Percentiles rank a stretch among this genome's conserved stretches.
phyloP scores from a whole-genome alignment of 92 coral and sea anemone genomes.

The Virgularia gustaviana region DNA sequence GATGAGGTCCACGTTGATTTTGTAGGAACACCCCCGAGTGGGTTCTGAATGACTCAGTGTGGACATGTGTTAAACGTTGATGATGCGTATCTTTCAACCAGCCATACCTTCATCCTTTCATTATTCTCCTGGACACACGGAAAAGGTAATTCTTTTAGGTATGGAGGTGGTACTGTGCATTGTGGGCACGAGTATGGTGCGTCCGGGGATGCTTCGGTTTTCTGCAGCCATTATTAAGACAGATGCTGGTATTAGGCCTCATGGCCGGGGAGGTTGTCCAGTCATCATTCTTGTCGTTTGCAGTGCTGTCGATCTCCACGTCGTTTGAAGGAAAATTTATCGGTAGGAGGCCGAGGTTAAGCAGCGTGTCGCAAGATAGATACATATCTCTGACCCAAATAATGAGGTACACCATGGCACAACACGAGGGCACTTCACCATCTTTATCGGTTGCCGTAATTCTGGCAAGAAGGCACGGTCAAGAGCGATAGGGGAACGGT shows the following conservation, averaged over 20 bases:
- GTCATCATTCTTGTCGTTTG: too few species aligned
- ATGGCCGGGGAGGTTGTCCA: background rate
- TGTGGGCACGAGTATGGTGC: constrained; percentile 49
- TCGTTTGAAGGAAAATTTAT: too few species aligned
- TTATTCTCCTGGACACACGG: constrained; percentile 35
- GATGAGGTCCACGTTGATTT: constrained; percentile 56
- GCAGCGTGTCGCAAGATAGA: background rate
- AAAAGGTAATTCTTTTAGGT: constrained; percentile 36
- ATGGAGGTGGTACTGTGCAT: constrained; percentile 30
- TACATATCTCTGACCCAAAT: background rate
- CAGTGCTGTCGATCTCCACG: background rate
- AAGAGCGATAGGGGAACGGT: background rate
- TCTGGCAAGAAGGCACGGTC: background rate
- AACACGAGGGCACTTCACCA: background rate
- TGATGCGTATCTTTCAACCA: constrained; percentile 38
- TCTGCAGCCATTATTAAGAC: too few species aligned
- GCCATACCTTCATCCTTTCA: constrained; percentile 42
- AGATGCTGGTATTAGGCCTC: constrained; percentile 33
- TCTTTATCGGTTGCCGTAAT: background rate
- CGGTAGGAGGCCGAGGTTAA: background rate
- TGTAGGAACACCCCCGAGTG: constrained; percentile 53
- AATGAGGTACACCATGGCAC: background rate
- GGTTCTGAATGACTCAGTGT: constrained; percentile 43
- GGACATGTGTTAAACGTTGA: constrained; percentile 63
- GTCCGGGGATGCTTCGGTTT: too few species aligned